These are phyloP conservation scores for Melinaea menophilus DNA, from an alignment of 2,888 invertebrate species.

Conservation along the genomic window DNA sequence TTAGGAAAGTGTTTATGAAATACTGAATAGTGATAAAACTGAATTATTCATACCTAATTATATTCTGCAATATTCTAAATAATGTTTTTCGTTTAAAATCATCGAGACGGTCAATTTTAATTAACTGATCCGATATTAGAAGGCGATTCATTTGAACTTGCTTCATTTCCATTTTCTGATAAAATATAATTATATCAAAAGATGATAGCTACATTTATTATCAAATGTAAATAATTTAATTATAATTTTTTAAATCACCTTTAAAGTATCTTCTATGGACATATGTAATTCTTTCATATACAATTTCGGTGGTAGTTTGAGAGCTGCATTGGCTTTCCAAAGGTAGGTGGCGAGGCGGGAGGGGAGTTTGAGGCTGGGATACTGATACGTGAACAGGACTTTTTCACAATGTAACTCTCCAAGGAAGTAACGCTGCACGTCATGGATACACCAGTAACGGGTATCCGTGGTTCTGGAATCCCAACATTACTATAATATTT, in stretches of 20 bases:
- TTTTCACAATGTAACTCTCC: constrained; percentile 59
- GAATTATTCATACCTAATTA: constrained; percentile 49
- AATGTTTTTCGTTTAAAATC: constrained; percentile 53
- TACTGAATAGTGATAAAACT: neutral
- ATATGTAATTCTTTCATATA: constrained; percentile 52
- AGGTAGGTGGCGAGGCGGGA: constrained; percentile 48
- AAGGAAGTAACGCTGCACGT: constrained; percentile 59
- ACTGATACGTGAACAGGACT: constrained; percentile 59
- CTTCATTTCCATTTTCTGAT: constrained; percentile 54
- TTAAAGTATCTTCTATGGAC: constrained; percentile 53
- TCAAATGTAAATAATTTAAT: neutral
- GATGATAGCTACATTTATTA: neutral
- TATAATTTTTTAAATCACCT: constrained; percentile 40
- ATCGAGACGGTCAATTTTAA: constrained; percentile 57
- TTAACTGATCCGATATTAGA: constrained; percentile 54
- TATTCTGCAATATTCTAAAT: constrained; percentile 48
- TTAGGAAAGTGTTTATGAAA: neutral
- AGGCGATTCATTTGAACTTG: constrained; percentile 55
- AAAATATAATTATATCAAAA: constrained; percentile 8
- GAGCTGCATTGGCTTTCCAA: constrained; percentile 54
- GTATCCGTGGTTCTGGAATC: constrained; percentile 49
- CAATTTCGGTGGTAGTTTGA: constrained; percentile 44
- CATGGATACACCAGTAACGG: constrained; percentile 60
- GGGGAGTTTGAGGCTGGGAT: constrained; percentile 56
- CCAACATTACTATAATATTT: neutral